These are phyloP conservation scores for Geodia barretti DNA, from an alignment of 37 sponge, comb jelly and placozoan species.

Conservation along the genomic window DNA sequence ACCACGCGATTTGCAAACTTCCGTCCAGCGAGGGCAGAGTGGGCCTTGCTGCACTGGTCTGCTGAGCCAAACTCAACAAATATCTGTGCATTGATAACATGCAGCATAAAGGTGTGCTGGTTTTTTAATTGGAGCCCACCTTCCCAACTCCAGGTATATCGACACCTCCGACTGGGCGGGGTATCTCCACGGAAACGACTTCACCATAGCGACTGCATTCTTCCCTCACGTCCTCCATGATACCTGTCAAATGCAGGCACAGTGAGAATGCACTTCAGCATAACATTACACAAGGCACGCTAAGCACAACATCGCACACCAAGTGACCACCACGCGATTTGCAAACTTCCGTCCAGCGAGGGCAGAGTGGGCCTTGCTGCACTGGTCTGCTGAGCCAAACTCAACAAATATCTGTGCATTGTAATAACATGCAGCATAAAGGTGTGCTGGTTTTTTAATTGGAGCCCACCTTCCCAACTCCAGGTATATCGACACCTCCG, in stretches of 20 bases:
- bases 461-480: constrained; percentile 87
- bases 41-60: constrained; percentile 73
- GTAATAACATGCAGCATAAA: constrained; percentile 63
- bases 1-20: constrained; percentile 98
- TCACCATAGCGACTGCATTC: constrained; percentile 91
- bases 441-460: not conserved
- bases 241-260: constrained; percentile 54
- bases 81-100: constrained; percentile 59
- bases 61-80: constrained; percentile 85
- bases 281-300: not conserved
- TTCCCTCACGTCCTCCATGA: constrained; percentile 96
- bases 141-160: constrained; percentile 95
- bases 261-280: not conserved
- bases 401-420: constrained; percentile 94
- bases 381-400: constrained; percentile 71
- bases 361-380: constrained; percentile 70
- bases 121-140: constrained; percentile 36
- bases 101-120: not conserved
- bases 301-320: too few relatives aligned
- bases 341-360: constrained; percentile 99
- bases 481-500: constrained; percentile 82
- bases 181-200: constrained; percentile 86
- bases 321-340: constrained; percentile 95
- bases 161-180: constrained; percentile 84
- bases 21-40: constrained; percentile 88